phyloP scores from a whole-genome alignment of 2,888 invertebrate genomes.

The Andrena bucephala region DNA sequence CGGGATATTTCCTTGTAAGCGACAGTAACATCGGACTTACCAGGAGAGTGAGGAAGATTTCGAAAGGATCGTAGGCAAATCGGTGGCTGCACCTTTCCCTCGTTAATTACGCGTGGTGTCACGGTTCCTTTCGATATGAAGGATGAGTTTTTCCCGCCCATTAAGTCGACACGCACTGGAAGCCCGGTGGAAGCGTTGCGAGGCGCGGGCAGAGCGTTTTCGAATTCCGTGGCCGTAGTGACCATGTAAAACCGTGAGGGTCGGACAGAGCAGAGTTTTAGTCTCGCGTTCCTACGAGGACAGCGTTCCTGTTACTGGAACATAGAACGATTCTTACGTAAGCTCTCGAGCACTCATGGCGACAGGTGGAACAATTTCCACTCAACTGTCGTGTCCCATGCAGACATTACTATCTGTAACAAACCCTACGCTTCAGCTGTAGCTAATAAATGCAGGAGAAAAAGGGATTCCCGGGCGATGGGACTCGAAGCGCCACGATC shows the following conservation, averaged over 20 bases:
- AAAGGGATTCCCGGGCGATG: neutral
- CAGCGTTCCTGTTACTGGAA: constrained; percentile 51
- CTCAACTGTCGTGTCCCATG: neutral
- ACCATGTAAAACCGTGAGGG: constrained; percentile 63
- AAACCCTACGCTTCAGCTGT: neutral
- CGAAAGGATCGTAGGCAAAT: no score
- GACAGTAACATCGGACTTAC: no score
- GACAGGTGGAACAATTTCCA: constrained; percentile 45
- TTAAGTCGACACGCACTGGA: neutral
- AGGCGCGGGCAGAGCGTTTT: constrained; percentile 57
- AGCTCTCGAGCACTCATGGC: constrained; percentile 46
- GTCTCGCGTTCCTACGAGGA: constrained; percentile 61
- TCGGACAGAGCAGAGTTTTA: constrained; percentile 55
- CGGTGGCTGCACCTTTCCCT: neutral
- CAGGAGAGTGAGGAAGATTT: no score
- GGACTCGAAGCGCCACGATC: no score
- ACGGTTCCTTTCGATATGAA: neutral
- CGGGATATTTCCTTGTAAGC: no score
- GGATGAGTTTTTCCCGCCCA: neutral
- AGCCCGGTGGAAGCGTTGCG: constrained; percentile 1
- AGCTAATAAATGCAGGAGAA: neutral
- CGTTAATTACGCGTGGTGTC: neutral
- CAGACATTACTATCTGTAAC: constrained; percentile 7
- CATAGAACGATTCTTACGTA: constrained; percentile 52
- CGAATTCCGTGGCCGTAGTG: constrained; percentile 59